Percentiles rank a stretch among this genome's conserved stretches.
Evolutionary conservation across 37 sponge, comb jelly and placozoan genomes (phyloP).

Genomic region (Bolinopsis microptera): DNA sequence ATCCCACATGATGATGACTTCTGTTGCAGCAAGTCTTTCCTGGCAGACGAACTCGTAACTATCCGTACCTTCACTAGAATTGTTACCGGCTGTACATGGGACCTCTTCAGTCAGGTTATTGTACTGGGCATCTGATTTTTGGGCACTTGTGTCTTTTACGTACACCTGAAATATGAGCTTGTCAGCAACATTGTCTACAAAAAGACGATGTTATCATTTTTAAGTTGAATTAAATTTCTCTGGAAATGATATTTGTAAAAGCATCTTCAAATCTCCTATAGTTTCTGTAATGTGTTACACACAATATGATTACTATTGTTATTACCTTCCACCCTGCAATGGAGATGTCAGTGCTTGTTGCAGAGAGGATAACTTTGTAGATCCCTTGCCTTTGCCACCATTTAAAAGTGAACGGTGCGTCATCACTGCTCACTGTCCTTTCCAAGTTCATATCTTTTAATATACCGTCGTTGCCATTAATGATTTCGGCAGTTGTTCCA

Average conservation of each 20-base stretch:
- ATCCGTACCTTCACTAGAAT: not conserved
- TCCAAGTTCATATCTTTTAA: slow-evolving; percentile 21
- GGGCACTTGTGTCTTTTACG: not conserved
- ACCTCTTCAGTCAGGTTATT: not conserved
- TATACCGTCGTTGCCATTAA: not conserved
- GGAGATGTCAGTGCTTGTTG: not conserved
- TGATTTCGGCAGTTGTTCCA: not conserved
- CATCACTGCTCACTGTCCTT: not conserved
- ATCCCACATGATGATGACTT: not conserved
- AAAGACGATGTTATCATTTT: too few species aligned
- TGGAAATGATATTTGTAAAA: too few species aligned
- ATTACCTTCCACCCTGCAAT: slow-evolving; percentile 29
- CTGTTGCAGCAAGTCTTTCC: not conserved
- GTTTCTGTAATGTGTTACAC: too few species aligned
- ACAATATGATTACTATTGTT: too few species aligned
- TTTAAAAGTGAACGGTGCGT: not conserved
- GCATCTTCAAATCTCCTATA: too few species aligned
- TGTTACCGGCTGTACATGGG: not conserved
- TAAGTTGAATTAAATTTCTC: too few species aligned
- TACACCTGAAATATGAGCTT: too few species aligned
- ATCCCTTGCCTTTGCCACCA: not conserved
- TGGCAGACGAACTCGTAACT: not conserved
- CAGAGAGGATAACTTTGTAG: slow-evolving; percentile 18
- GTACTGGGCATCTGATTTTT: not conserved
- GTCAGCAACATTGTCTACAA: too few species aligned